Evolutionary conservation across 2,888 invertebrate species (phyloP).

Genomic region (Augochlorella aurata): DNA sequence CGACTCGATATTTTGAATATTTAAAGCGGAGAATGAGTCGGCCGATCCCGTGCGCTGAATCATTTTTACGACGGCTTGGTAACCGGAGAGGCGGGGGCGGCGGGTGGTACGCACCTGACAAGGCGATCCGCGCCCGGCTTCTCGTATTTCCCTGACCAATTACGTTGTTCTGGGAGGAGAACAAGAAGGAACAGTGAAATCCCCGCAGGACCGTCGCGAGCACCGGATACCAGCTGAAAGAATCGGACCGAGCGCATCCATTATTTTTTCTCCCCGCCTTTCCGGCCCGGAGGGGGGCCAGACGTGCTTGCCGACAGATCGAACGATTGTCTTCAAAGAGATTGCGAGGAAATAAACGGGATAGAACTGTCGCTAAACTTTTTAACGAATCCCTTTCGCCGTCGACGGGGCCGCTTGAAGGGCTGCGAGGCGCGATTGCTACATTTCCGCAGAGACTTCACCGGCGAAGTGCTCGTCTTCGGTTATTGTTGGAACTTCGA

Average conservation of each 20-base stretch:
- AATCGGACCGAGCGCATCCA: conserved; percentile 51
- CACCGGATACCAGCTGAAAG: conserved; percentile 44
- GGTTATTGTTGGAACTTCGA: conserved; percentile 2
- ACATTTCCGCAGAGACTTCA: conserved; percentile 12
- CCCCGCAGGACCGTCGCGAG: conserved; percentile 51
- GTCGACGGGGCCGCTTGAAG: conserved; percentile 28
- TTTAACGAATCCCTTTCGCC: conserved; percentile 64
- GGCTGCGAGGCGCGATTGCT: conserved; percentile 34
- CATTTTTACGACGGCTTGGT: conserved; percentile 68
- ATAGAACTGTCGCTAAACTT: conserved; percentile 65
- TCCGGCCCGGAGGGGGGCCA: conserved; percentile 18
- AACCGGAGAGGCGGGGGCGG: conserved; percentile 54
- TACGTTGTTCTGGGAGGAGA: conserved; percentile 55
- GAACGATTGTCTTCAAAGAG: conserved; percentile 63
- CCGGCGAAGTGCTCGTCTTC: not conserved
- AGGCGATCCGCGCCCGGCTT: conserved; percentile 53
- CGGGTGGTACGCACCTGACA: conserved; percentile 32
- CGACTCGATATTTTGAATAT: conserved; percentile 58
- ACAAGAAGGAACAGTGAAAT: conserved; percentile 63
- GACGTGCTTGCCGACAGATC: conserved; percentile 58
- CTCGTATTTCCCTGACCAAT: conserved; percentile 73
- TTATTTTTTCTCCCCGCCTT: conserved; percentile 39
- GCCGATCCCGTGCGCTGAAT: conserved; percentile 53
- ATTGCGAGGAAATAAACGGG: conserved; percentile 59
- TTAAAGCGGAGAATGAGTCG: conserved; percentile 48